Percentiles rank a stretch among this genome's conserved stretches.
Evolutionary conservation across 2,113 vertebrate genomes (phyloP).

Genomic region (Acrocephalus arundinaceus): DNA sequence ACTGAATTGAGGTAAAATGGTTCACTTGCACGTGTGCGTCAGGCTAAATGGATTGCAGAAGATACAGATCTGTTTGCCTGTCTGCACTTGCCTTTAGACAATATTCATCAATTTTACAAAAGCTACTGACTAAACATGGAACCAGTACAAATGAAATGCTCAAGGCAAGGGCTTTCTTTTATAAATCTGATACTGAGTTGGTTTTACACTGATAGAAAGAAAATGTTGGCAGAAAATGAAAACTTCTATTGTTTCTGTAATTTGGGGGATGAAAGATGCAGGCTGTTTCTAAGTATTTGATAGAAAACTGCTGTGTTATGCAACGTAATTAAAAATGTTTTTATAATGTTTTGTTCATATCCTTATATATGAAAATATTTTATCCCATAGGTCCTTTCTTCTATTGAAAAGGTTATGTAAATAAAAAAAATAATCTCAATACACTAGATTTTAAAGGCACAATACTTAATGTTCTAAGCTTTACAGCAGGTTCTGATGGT

Average conservation of each 20-base stretch:
- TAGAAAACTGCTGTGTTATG: background rate
- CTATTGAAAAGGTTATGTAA: conserved; percentile 19
- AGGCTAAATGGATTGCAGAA: conserved; percentile 77
- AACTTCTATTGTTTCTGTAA: background rate
- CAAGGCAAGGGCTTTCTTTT: conserved; percentile 14
- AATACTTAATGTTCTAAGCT: background rate
- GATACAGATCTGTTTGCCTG: conserved; percentile 80
- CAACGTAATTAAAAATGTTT: background rate
- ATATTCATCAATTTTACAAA: conserved; percentile 80
- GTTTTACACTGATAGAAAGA: conserved; percentile 31
- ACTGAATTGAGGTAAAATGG: conserved; percentile 68
- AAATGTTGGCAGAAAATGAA: conserved; percentile 40
- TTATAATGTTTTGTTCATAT: background rate
- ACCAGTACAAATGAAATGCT: conserved; percentile 68
- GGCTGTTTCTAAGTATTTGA: background rate
- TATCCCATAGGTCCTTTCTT: conserved; percentile 1
- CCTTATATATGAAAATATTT: background rate
- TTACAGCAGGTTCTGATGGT: background rate
- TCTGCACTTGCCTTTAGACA: conserved; percentile 80
- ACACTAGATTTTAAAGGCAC: conserved; percentile 2
- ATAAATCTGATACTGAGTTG: conserved; percentile 42
- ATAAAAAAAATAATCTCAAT: background rate
- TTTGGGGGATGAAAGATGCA: conserved; percentile 31
- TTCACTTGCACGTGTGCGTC: conserved; percentile 46
- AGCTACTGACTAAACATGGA: conserved; percentile 69